phyloP scores from a whole-genome alignment of 2,797 vertebrate species.

The Gila robusta region DNA sequence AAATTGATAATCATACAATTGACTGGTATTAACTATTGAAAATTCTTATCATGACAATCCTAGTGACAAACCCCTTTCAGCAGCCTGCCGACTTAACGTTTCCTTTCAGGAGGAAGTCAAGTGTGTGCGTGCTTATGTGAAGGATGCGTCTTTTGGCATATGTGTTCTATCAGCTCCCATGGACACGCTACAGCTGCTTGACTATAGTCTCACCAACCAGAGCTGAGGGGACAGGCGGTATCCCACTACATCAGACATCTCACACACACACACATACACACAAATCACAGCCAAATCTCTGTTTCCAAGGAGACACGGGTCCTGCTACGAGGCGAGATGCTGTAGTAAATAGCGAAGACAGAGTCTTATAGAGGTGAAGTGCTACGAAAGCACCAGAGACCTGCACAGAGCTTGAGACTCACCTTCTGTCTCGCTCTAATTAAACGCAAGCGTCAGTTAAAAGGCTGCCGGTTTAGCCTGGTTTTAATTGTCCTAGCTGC shows the following conservation, averaged over 20 bases:
- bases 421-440: conserved; percentile 25
- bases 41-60: neutral
- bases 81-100: conserved; percentile 23
- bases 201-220: conserved; percentile 34
- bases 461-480: neutral
- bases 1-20: neutral
- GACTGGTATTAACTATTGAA: neutral
- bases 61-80: conserved; percentile 5
- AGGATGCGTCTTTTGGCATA: conserved; percentile 46
- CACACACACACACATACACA: conserved; percentile 45
- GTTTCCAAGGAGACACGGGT: conserved; percentile 69
- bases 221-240: conserved; percentile 29
- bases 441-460: conserved; percentile 11
- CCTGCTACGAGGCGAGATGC: conserved; percentile 42
- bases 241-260: conserved; percentile 30
- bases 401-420: conserved; percentile 4
- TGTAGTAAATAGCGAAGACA: conserved; percentile 54
- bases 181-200: conserved; percentile 28
- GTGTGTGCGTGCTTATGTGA: neutral
- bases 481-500: conserved; percentile 14
- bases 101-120: conserved; percentile 14
- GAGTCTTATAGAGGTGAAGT: conserved; percentile 45
- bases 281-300: conserved; percentile 58
- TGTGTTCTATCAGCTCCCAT: conserved; percentile 62
- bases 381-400: conserved; percentile 35